These are phyloP conservation scores for Poeciliopsis presidionis DNA, from an alignment of 2,797 vertebrate genomes.

Conservation along the genomic window DNA sequence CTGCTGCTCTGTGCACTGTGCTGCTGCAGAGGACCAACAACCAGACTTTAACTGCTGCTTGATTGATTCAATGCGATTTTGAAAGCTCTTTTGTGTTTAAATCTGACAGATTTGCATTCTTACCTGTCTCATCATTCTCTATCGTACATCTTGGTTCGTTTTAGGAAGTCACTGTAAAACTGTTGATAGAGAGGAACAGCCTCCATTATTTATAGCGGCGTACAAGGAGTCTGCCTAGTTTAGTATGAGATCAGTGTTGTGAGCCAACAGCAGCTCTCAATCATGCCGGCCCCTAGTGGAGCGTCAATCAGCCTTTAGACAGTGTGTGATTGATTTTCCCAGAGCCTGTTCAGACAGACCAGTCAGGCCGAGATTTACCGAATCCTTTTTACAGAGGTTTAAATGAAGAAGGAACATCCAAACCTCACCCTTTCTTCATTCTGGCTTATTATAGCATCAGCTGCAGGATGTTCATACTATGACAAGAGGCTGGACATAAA, in stretches of 20 bases:
- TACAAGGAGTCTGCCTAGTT: slow-evolving; percentile 35
- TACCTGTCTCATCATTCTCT: slow-evolving; percentile 10
- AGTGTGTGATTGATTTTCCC: slow-evolving; percentile 56
- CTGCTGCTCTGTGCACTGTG: not conserved
- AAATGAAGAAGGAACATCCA: not conserved
- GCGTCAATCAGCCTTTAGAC: slow-evolving; percentile 55
- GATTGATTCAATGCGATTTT: not conserved
- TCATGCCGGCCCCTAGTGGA: slow-evolving; percentile 36
- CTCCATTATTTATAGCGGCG: slow-evolving; percentile 36
- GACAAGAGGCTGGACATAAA: not conserved
- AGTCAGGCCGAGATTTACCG: slow-evolving; percentile 28
- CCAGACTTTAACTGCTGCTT: not conserved
- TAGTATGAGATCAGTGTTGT: slow-evolving; percentile 50
- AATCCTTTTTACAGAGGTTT: not conserved
- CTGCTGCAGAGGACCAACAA: slow-evolving; percentile 5
- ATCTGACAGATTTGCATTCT: slow-evolving; percentile 4
- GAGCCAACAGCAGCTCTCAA: slow-evolving; percentile 52
- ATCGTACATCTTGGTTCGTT: slow-evolving; percentile 32
- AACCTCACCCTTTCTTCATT: not conserved
- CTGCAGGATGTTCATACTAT: not conserved
- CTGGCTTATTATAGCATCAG: not conserved
- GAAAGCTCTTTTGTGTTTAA: not conserved
- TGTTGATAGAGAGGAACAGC: slow-evolving; percentile 32
- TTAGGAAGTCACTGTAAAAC: slow-evolving; percentile 26
- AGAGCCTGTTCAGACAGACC: slow-evolving; percentile 39